Conservation (phyloP, 1,140 invertebrate species). For the Atta cephalotes region DNA sequence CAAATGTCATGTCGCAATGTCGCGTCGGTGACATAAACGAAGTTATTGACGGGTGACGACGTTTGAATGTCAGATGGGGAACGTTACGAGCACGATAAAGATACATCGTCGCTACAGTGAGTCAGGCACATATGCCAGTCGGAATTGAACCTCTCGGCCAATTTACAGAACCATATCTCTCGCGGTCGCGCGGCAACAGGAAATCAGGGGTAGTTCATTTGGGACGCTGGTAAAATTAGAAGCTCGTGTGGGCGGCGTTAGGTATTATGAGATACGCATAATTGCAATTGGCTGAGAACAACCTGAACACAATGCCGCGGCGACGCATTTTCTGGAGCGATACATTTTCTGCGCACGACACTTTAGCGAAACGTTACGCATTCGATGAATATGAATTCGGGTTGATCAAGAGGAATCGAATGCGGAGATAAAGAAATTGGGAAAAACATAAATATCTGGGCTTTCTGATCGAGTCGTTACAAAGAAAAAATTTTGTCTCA, state of each 20-base stretch:
- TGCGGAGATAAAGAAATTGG: no score
- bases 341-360: slow-evolving; percentile 62
- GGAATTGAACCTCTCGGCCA: slow-evolving; percentile 16
- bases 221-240: slow-evolving; percentile 79
- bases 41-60: slow-evolving; percentile 7
- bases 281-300: slow-evolving; percentile 76
- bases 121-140: slow-evolving; percentile 9
- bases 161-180: slow-evolving; percentile 29
- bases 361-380: slow-evolving; percentile 11
- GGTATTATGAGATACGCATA: slow-evolving; percentile 73
- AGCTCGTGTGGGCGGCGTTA: slow-evolving; percentile 64
- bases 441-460: background rate
- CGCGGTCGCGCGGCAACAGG: slow-evolving; percentile 52
- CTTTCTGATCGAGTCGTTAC: background rate
- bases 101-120: slow-evolving; percentile 35
- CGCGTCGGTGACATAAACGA: background rate
- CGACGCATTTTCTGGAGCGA: slow-evolving; percentile 68
- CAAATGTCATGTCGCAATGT: background rate
- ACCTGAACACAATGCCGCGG: slow-evolving; percentile 65
- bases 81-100: slow-evolving; percentile 28
- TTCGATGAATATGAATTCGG: no score
- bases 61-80: slow-evolving; percentile 17
- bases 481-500: background rate
- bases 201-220: slow-evolving; percentile 71
- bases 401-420: background rate